A percentile compares a stretch with the other conserved stretches of the same genome.
Conservation (phyloP, 2,888 invertebrate species). For the Pogonocherus hispidulus region DNA sequence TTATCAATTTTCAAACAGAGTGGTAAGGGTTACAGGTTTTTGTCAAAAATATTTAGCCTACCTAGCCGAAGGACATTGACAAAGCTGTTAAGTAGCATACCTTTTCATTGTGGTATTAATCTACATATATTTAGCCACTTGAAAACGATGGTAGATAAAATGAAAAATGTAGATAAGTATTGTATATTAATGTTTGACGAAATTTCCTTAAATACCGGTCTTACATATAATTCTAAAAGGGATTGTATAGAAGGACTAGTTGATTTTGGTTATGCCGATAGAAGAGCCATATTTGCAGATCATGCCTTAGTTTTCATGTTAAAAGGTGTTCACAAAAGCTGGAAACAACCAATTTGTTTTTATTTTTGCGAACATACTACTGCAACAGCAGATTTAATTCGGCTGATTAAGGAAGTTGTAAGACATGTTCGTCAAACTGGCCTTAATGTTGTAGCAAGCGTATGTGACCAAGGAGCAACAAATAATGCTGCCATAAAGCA, state of each 20-base stretch:
- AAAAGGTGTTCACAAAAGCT: slow-evolving; percentile 46
- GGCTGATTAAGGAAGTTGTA: slow-evolving; percentile 43
- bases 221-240: slow-evolving; percentile 41
- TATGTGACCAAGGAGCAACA: slow-evolving; percentile 55
- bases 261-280: slow-evolving; percentile 38
- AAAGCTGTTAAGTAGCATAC: slow-evolving; percentile 38
- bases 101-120: slow-evolving; percentile 44
- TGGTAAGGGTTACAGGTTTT: slow-evolving; percentile 41
- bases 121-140: slow-evolving; percentile 39
- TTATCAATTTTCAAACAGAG: slow-evolving; percentile 45
- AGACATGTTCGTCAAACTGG: slow-evolving; percentile 43
- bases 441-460: slow-evolving; percentile 51
- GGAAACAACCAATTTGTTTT: slow-evolving; percentile 53
- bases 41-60: slow-evolving; percentile 47
- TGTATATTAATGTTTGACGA: slow-evolving; percentile 49
- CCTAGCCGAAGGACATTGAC: slow-evolving; percentile 45
- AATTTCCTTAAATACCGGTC: slow-evolving; percentile 37
- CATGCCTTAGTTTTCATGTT: slow-evolving; percentile 54
- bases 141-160: slow-evolving; percentile 32
- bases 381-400: slow-evolving; percentile 35
- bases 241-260: slow-evolving; percentile 45
- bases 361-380: slow-evolving; percentile 47
- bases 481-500: slow-evolving; percentile 51
- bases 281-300: slow-evolving; percentile 46
- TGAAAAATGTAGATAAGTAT: slow-evolving; percentile 37